Percentiles rank a stretch among this genome's conserved stretches.
phyloP scores from a whole-genome alignment of 2,888 invertebrate species.

The Hyposoter dolosus region DNA sequence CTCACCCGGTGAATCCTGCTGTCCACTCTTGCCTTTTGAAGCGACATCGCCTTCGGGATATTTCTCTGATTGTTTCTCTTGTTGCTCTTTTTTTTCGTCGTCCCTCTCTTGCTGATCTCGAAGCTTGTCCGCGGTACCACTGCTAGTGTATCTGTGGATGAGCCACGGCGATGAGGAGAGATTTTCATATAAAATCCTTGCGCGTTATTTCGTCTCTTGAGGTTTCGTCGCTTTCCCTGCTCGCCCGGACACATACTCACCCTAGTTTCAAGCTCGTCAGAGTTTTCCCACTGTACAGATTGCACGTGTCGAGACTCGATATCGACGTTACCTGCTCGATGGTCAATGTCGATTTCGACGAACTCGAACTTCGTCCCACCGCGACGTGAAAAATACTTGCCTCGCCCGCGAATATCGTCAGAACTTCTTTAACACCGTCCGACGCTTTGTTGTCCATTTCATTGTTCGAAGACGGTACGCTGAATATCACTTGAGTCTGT shows the following conservation, averaged over 20 bases:
- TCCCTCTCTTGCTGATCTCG: slow-evolving; percentile 6
- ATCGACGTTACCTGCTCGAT: slow-evolving; percentile 85
- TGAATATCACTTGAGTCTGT: slow-evolving; percentile 89
- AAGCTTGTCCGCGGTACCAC: not conserved
- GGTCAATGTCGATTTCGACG: slow-evolving; percentile 85
- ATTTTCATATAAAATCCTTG: not conserved
- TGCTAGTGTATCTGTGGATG: not conserved
- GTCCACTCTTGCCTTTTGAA: slow-evolving; percentile 64
- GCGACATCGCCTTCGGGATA: slow-evolving; percentile 56
- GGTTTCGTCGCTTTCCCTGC: not conserved
- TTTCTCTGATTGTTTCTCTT: slow-evolving; percentile 71
- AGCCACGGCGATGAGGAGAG: not conserved
- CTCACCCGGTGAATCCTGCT: slow-evolving; percentile 67
- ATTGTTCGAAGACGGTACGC: slow-evolving; percentile 91
- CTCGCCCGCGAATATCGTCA: slow-evolving; percentile 93
- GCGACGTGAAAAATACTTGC: slow-evolving; percentile 91
- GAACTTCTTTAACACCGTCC: slow-evolving; percentile 90
- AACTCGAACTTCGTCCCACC: slow-evolving; percentile 85
- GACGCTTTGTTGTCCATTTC: slow-evolving; percentile 85
- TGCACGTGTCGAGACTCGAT: slow-evolving; percentile 82
- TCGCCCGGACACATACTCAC: slow-evolving; percentile 80
- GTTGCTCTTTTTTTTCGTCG: slow-evolving; percentile 47
- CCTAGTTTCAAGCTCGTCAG: slow-evolving; percentile 86
- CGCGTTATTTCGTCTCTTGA: not conserved
- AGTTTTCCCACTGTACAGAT: slow-evolving; percentile 73